Percentiles rank a stretch among this genome's conserved stretches.
Conservation (phyloP, 2,888 invertebrate species). For the Andrena praecox region DNA sequence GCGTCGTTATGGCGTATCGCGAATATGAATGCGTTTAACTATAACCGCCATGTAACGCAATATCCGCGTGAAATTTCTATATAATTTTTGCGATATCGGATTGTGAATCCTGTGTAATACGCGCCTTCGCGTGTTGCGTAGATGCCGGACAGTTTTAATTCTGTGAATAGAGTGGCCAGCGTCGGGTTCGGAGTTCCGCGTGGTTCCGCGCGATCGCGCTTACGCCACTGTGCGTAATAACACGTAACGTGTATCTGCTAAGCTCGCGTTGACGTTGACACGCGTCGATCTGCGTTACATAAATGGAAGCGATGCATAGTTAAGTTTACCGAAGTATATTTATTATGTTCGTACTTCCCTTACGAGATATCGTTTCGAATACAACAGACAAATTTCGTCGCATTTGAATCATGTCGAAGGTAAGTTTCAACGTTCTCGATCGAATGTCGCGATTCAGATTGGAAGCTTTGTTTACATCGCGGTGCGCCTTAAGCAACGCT, state of each 20-base stretch:
- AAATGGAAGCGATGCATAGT: background rate
- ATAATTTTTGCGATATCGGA: background rate
- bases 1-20: no score
- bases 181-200: background rate
- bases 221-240: no score
- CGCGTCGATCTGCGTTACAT: background rate
- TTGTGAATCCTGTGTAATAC: background rate
- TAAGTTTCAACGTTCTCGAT: constrained; percentile 21
- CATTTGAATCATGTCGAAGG: constrained; percentile 46
- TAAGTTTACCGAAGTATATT: background rate
- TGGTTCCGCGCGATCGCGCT: background rate
- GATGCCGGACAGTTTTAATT: background rate
- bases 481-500: background rate
- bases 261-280: background rate
- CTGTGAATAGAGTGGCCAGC: background rate
- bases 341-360: background rate
- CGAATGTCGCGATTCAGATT: constrained; percentile 19
- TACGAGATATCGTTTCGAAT: background rate
- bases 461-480: background rate
- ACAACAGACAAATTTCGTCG: background rate
- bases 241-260: no score
- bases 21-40: no score
- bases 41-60: no score
- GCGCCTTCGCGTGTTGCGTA: background rate
- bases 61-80: background rate